Evolutionary conservation across 2,797 vertebrate species (phyloP).

Genomic region (Buphagus erythrorhynchus): DNA sequence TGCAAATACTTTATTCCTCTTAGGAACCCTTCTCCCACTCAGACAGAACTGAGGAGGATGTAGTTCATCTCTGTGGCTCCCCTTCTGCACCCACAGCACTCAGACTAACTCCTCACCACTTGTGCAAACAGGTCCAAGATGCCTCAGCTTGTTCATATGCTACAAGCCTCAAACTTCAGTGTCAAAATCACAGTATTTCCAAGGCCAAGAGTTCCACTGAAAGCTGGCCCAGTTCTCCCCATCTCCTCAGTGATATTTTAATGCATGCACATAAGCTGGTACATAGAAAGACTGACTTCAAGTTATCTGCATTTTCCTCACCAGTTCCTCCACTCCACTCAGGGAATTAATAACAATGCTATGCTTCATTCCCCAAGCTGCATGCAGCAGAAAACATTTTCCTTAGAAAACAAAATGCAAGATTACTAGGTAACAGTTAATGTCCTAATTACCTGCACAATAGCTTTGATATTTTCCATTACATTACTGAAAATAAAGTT

Average conservation of each 20-base stretch:
- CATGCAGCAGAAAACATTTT: neutral
- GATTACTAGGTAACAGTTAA: neutral
- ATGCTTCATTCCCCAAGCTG: neutral
- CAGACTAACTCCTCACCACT: neutral
- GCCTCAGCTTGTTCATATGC: neutral
- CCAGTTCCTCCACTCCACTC: neutral
- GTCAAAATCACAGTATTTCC: neutral
- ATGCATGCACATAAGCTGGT: neutral
- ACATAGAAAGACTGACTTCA: neutral
- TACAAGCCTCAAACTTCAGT: neutral
- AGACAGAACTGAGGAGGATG: neutral
- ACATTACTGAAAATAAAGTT: conserved; percentile 11
- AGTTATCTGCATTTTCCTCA: neutral
- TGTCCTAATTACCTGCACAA: conserved; percentile 10
- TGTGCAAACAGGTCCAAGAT: neutral
- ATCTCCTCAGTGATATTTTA: neutral
- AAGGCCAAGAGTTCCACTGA: neutral
- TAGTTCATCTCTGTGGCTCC: neutral
- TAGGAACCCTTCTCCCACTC: neutral
- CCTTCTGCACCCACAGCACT: neutral
- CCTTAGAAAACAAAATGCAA: neutral
- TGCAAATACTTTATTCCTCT: neutral
- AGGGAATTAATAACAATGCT: neutral
- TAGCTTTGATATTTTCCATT: neutral
- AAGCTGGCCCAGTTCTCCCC: neutral